These are phyloP conservation scores for Tetramorium bicarinatum DNA, from an alignment of 2,888 invertebrate species.

Conservation along the genomic window DNA sequence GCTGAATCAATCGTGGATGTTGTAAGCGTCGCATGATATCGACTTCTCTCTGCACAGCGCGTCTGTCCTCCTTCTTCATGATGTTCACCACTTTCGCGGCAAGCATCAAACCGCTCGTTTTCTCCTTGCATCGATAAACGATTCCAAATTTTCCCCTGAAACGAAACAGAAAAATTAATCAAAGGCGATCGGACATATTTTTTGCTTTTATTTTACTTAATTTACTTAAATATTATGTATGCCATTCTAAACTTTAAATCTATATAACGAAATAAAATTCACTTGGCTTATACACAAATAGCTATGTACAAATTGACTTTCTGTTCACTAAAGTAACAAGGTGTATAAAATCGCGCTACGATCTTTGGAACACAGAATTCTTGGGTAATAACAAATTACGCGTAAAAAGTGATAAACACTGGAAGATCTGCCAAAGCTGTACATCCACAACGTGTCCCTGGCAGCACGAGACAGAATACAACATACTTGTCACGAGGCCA, in stretches of 20 bases:
- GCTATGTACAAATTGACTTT: background rate
- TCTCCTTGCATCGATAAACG: slow-evolving; percentile 97
- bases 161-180: slow-evolving; percentile 58
- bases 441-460: slow-evolving; percentile 20
- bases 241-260: background rate
- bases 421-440: slow-evolving; percentile 46
- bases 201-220: background rate
- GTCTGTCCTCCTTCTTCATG: slow-evolving; percentile 94
- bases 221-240: background rate
- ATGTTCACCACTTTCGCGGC: slow-evolving; percentile 98
- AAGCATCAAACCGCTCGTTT: slow-evolving; percentile 92
- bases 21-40: slow-evolving; percentile 98
- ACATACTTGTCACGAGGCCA: slow-evolving; percentile 73
- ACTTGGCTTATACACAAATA: background rate
- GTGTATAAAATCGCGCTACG: background rate
- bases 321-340: background rate
- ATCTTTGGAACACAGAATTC: slow-evolving; percentile 46
- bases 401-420: slow-evolving; percentile 44
- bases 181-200: background rate
- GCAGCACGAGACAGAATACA: slow-evolving; percentile 41
- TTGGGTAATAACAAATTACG: slow-evolving; percentile 27
- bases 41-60: slow-evolving; percentile 97
- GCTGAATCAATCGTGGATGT: slow-evolving; percentile 97
- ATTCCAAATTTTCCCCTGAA: slow-evolving; percentile 98
- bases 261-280: background rate